Percentiles rank a stretch among this genome's conserved stretches.
phyloP scores from a whole-genome alignment of 2,888 invertebrate species.

The Macrophya alboannulata region DNA sequence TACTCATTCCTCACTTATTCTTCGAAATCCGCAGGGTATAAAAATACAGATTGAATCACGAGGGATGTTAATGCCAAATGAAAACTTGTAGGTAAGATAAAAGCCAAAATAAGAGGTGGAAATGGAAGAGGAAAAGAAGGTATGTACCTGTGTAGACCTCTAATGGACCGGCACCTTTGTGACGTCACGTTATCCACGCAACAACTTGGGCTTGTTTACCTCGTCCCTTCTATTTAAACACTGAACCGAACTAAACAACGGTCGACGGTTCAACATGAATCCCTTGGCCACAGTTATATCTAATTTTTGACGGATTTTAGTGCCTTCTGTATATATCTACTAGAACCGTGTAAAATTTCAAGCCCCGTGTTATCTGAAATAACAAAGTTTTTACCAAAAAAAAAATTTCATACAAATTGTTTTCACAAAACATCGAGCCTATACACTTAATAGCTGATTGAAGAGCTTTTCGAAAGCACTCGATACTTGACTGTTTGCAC shows the following conservation, averaged over 20 bases:
- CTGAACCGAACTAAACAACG: constrained; percentile 25
- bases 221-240: constrained; percentile 31
- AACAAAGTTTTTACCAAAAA: neutral
- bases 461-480: neutral
- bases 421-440: neutral
- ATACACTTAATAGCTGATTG: neutral
- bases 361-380: constrained; percentile 15
- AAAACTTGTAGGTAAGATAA: constrained; percentile 26
- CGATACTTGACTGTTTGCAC: constrained; percentile 4
- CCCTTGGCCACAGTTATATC: neutral
- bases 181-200: constrained; percentile 43
- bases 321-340: constrained; percentile 10
- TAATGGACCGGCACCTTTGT: constrained; percentile 54
- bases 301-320: constrained; percentile 25
- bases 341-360: neutral
- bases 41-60: neutral
- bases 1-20: neutral
- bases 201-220: constrained; percentile 51
- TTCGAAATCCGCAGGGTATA: neutral
- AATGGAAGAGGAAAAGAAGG: constrained; percentile 18
- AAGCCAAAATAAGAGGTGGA: neutral
- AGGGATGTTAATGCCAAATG: constrained; percentile 20
- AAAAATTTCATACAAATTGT: constrained; percentile 16
- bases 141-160: neutral
- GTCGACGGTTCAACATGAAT: constrained; percentile 27